Evolutionary conservation across 2,113 vertebrate genomes (phyloP).

Genomic region (Fregata magnificens): DNA sequence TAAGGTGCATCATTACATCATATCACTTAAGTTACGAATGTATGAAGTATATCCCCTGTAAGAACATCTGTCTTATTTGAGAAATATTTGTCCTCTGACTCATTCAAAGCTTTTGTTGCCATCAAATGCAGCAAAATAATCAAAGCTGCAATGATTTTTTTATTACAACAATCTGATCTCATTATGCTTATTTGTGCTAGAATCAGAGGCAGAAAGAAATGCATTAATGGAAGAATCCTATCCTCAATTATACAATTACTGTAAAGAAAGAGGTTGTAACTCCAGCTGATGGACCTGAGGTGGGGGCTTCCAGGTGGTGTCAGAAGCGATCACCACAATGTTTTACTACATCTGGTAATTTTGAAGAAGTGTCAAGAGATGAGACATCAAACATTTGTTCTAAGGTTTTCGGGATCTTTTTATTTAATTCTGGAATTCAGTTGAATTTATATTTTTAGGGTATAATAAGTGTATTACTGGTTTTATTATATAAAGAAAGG

Average conservation of each 20-base stretch:
- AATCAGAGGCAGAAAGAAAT: constrained; percentile 66
- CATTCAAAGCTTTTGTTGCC: neutral
- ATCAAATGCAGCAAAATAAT: neutral
- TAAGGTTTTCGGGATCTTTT: neutral
- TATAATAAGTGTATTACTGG: neutral
- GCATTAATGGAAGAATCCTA: constrained; percentile 64
- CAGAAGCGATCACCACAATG: constrained; percentile 30
- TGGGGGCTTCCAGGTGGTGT: constrained; percentile 46
- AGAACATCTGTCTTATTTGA: neutral
- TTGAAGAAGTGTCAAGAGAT: constrained; percentile 55
- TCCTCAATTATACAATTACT: constrained; percentile 59
- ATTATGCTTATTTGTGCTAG: constrained; percentile 9
- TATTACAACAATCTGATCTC: neutral
- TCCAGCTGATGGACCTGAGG: constrained; percentile 66
- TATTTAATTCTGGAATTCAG: neutral
- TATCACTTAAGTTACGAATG: neutral
- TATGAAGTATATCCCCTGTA: neutral
- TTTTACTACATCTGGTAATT: constrained; percentile 47
- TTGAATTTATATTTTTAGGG: neutral
- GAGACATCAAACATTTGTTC: constrained; percentile 48
- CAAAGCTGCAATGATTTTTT: neutral
- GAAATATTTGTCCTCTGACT: neutral
- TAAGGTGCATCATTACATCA: neutral
- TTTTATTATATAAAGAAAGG: neutral
- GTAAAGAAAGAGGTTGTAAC: constrained; percentile 64